Evolutionary conservation across 2,888 invertebrate species (phyloP), one percentile per base, ranked within the genome.

Genomic region (Nemotelus pantherinus): DNA sequence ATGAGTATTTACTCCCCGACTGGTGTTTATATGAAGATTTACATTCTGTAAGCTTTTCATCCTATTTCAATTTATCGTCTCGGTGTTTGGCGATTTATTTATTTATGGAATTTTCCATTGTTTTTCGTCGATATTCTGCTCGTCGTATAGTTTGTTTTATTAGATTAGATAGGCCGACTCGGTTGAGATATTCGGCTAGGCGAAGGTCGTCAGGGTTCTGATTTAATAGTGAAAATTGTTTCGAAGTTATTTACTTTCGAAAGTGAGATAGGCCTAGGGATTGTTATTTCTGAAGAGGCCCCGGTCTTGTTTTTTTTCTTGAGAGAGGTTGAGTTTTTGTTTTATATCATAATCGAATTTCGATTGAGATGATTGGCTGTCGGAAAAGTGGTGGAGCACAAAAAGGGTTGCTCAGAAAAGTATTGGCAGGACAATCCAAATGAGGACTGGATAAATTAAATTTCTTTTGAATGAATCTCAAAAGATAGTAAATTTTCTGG

Each of bases 51-150:
- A 72, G 71, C 57, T 72, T 50, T 72, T 72, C 50, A 74, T 74
- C 63, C 60, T 48, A 63, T 74, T 74, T 63, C 63, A 74, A 74
- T 74, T 74, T 74, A 74, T 74, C 63, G 74, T 60, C 43, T 74
- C 7, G 57, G 74, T 63, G 63, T 63, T 74, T 58, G 74, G 44
- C 41, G 74, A 74, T 60, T 74, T 74, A 74, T 74, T 74, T 74
- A 74, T 74, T 74, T 57, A 57, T 48, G 39, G 48, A 60, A 74
- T 41, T 60, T 39, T 25, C 7, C 10, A 47, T 48, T 74, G 60
- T 74, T 60, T 10, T 48, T 47, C 4, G 43, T 44, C 45, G 2
- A 47, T 67, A 1, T 67, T 67, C 48, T 44, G n/a, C 50, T 47
- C 44, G 2, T 45, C 25, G n/a, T 48, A 67, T 10, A 57, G 57